These are phyloP conservation scores for Campoplex nolae DNA, from an alignment of 2,888 invertebrate genomes.

Conservation along the genomic window DNA sequence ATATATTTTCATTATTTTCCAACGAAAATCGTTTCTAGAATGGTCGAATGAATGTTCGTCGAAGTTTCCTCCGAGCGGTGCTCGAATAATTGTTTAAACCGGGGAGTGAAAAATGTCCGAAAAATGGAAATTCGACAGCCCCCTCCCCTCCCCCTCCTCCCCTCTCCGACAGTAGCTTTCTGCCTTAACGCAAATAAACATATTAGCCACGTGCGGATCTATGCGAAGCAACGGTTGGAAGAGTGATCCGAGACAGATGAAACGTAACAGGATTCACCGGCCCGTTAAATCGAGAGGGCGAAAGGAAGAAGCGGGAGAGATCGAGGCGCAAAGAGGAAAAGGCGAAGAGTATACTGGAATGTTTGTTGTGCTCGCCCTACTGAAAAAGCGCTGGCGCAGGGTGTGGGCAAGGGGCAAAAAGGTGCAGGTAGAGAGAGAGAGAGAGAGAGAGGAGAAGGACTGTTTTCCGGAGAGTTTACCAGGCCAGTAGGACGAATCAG, in stretches of 20 bases:
- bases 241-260: conserved; percentile 62
- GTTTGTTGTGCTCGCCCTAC: conserved; percentile 46
- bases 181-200: not conserved
- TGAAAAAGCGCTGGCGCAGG: conserved; percentile 36
- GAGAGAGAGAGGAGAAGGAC: not conserved
- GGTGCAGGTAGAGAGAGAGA: not conserved
- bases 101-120: too few relatives aligned
- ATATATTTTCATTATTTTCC: too few relatives aligned
- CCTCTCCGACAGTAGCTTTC: too few relatives aligned
- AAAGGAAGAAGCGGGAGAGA: not conserved
- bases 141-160: too few relatives aligned
- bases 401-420: not conserved
- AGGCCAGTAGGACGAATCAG: conserved; percentile 7
- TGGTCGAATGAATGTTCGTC: too few relatives aligned
- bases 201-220: not conserved
- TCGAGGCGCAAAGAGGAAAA: conserved; percentile 26
- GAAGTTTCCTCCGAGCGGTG: too few relatives aligned
- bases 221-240: not conserved
- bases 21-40: too few relatives aligned
- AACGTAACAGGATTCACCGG: conserved; percentile 67
- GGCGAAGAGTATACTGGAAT: not conserved
- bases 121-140: too few relatives aligned
- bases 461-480: conserved; percentile 33
- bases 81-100: too few relatives aligned
- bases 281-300: conserved; percentile 63